These are phyloP conservation scores for Semnornis frantzii DNA, from an alignment of 2,113 vertebrate genomes.

Conservation along the genomic window DNA sequence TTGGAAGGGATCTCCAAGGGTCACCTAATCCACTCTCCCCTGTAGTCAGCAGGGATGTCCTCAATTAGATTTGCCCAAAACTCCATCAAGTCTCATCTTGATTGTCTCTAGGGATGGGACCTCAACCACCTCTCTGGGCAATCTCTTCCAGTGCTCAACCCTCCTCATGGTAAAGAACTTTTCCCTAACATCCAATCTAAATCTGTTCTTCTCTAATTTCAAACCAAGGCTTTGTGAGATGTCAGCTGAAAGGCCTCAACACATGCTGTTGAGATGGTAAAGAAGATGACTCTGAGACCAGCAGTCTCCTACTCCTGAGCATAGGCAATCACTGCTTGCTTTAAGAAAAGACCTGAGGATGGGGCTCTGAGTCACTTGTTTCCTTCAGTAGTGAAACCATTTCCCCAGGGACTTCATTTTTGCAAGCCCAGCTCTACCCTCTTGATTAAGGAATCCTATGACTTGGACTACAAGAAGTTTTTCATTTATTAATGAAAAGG, in stretches of 20 bases:
- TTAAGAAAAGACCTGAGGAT: background rate
- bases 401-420: conserved; percentile 21
- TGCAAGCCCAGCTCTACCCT: background rate
- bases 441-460: conserved; percentile 29
- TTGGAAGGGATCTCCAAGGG: no score
- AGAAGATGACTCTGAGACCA: background rate
- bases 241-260: background rate
- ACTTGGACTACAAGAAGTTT: conserved; percentile 36
- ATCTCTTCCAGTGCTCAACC: no score
- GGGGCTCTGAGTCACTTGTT: conserved; percentile 38
- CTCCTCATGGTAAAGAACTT: no score
- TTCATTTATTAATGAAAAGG: conserved; percentile 47
- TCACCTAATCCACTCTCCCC: no score
- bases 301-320: background rate
- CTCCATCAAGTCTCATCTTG: no score
- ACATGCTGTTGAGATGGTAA: background rate
- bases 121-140: no score
- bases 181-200: no score
- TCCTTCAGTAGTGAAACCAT: conserved; percentile 23
- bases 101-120: no score
- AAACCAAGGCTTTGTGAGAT: background rate
- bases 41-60: no score
- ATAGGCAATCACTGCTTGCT: background rate
- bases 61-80: no score
- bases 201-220: no score